Evolutionary conservation across 2,888 invertebrate species (phyloP).

Genomic region (Carterocephalus palaemon): DNA sequence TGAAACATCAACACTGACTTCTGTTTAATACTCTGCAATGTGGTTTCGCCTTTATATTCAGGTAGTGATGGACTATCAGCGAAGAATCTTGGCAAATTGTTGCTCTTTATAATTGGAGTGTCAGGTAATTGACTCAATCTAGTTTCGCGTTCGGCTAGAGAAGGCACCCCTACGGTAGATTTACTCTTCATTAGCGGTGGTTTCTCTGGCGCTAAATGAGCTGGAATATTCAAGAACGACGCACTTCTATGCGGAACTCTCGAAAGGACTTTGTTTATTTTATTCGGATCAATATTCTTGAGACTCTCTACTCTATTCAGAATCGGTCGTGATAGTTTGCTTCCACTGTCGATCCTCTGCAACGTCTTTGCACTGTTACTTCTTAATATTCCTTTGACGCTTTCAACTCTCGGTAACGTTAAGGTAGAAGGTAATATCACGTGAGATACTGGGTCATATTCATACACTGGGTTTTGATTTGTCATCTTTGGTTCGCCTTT

Average conservation of each 20-base stretch:
- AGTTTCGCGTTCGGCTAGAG: conserved; percentile 47
- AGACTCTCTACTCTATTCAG: conserved; percentile 68
- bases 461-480: conserved; percentile 56
- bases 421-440: conserved; percentile 56
- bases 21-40: conserved; percentile 72
- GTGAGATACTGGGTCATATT: conserved; percentile 62
- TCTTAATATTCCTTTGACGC: conserved; percentile 66
- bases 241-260: conserved; percentile 72
- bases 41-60: conserved; percentile 67
- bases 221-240: conserved; percentile 70
- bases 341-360: conserved; percentile 56
- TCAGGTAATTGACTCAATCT: conserved; percentile 67
- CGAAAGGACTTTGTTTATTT: conserved; percentile 63
- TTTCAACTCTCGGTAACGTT: conserved; percentile 64
- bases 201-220: conserved; percentile 61
- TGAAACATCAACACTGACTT: conserved; percentile 71
- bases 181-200: conserved; percentile 66
- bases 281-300: conserved; percentile 63
- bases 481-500: conserved; percentile 72
- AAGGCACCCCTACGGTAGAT: conserved; percentile 63
- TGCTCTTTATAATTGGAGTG: conserved; percentile 71
- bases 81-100: conserved; percentile 69
- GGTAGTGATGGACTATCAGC: conserved; percentile 59
- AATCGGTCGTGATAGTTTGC: conserved; percentile 46
- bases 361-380: conserved; percentile 63